Evolutionary conservation across 53 echinoderm and acorn worm species (phyloP), one percentile per base, ranked within the genome.

Genomic region (Echinarachnius parma): DNA sequence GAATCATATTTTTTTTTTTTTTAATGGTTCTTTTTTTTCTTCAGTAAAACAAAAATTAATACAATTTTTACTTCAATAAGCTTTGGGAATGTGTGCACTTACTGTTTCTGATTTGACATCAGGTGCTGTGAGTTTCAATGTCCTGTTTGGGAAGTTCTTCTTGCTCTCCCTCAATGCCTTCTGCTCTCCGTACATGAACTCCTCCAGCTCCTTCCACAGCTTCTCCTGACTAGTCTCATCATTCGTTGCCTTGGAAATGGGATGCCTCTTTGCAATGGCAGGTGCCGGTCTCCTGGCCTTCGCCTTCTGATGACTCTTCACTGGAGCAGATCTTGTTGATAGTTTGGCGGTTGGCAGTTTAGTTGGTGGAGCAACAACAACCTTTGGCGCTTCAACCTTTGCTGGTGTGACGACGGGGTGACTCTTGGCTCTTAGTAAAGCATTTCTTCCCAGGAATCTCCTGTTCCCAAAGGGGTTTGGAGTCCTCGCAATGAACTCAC

Each of bases 81-180:
- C n/a, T n/a, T n/a, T n/a, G n/a, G n/a, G n/a, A n/a, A n/a, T 13
- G 4, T 50, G 13, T 50, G 4, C 11, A 72, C 74, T 13, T 56
- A 72, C 74, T 57, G 74, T 36, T 42, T 72, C 74, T 28, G 74
- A 72, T 37, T 72, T 72, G n/a, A 56, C 2, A 54, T 72, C 74
- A 26, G 57, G 57, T 8, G 34, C 74, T 22, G 42, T 22, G 5
- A 39, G 9, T 23, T n/a, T n/a, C n/a, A 56, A 7, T 16, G 74
- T 72, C 74, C 68, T 68, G 30, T 68, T 34, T 10, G 68, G 68
- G 5, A 4, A 21, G 22, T 31, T 26, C 25, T 24, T 62, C 68
- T 68, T 53, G 5, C 46, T 48, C n/a, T 29, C 29, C 53, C 23
- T 33, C 21, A 19, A 32, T 8, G 10, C 9, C 0, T 30, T 19